Conservation (phyloP, 2,113 vertebrate genomes). For the Mellivora capensis region DNA sequence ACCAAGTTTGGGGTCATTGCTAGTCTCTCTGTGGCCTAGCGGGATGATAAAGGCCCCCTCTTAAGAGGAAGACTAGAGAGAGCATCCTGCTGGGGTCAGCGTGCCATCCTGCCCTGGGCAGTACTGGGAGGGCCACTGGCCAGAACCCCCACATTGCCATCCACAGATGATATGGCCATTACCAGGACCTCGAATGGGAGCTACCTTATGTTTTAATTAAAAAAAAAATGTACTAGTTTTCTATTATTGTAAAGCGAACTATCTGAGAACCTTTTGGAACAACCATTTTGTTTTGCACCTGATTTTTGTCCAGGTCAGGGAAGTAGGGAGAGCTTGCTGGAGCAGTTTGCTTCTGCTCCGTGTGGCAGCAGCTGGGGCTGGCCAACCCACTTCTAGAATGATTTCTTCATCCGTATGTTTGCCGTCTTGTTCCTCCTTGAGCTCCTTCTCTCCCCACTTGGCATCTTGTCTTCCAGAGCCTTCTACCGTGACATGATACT, state of each 20-base stretch:
- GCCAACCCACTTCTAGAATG: not conserved
- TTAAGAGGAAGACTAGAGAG: not conserved
- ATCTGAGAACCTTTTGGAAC: not conserved
- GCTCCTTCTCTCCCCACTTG: not conserved
- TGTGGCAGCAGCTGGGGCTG: not conserved
- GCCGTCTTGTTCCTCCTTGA: not conserved
- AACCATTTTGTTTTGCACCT: accelerated
- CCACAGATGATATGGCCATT: not conserved
- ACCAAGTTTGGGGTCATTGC: not conserved
- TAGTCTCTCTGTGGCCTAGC: accelerated
- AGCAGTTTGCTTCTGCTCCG: not conserved
- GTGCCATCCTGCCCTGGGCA: accelerated
- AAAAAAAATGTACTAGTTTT: not conserved
- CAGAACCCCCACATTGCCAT: not conserved
- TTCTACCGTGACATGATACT: not conserved
- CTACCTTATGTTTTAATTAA: not conserved
- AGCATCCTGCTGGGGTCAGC: accelerated
- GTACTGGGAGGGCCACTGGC: not conserved
- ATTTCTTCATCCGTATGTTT: not conserved
- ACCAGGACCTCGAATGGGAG: not conserved
- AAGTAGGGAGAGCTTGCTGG: not conserved
- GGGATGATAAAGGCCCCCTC: not conserved
- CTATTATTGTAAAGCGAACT: not conserved
- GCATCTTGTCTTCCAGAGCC: not conserved
- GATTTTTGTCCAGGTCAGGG: not conserved